Evolutionary conservation across 2,888 invertebrate species (phyloP), one percentile per base, ranked within the genome.

Genomic region (Drosophila niveifrons): DNA sequence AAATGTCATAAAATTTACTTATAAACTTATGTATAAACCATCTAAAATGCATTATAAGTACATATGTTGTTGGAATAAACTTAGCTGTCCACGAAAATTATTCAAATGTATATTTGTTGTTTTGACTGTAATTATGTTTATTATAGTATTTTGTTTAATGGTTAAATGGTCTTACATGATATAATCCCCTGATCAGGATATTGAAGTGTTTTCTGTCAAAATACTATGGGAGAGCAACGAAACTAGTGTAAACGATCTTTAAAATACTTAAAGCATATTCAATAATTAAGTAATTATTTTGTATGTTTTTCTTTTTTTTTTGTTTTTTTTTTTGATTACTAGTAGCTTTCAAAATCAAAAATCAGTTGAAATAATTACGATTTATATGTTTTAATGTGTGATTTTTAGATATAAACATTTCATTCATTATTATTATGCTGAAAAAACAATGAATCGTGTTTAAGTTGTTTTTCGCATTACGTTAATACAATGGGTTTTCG

Each of bases 11-110:
- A 81, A 77, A 71, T 68, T 72, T 81, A 78, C 75, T 75, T 75
- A 57, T 84, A 66, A 81, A 75, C 75, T 81, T 84, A 78, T 72
- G 66, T 70, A 65, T 81, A 84, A 74, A 78, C 67, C 67, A 83
- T 78, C 68, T 83, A 80, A 80, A 81, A 71, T 84, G 66, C 82
- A 75, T 77, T 70, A 77, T 81, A 81, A 81, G 81, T 81, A 81
- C 81, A 84, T 78, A 72, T 78, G 52, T 81, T 66, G 75, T 81
- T 66, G 75, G 67, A 74, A 66, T 73, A 72, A 70, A 74, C 71
- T 76, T 70, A 70, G 67, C 66, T 68, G 69, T 73, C 57, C 63
- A 68, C 63, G 63, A 69, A 80, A 80, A 67, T 73, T 39, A 74
- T 74, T 77, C 65, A 65, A 68, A 67, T 70, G 41, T 75, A 66